Base-by-base conservation (phyloP, 1,140 invertebrate genomes). In the Drepana arcuata region DNA sequence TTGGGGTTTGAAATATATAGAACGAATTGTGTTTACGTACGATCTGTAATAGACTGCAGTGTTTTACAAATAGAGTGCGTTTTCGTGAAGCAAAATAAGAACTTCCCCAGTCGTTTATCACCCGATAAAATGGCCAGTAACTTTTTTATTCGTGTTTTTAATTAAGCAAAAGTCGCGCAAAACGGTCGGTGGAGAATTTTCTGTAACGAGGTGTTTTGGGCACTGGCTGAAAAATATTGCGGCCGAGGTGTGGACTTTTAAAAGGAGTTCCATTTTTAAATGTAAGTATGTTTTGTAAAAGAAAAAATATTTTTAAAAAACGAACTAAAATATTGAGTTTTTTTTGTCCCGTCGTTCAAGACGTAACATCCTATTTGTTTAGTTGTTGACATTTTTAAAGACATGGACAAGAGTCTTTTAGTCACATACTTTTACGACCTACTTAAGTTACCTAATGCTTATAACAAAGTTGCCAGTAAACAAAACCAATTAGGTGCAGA, bases 61-160 rank as follows among this genome's bases (percentile, higher is more conserved):
- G 2, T 13, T 7, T 10, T 31, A 5, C 7, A 0, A 15, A 31
- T 54, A 63, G 27, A 43, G 52, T 52, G 47, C 39, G 36, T 55
- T 64, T 62, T 60, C 18, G 18, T n/a, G n/a, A n/a, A n/a, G n/a
- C n/a, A n/a, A n/a, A n/a, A n/a, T n/a, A n/a, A n/a, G n/a, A n/a
- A n/a, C n/a, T n/a, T n/a, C 25, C 44, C 44, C 36, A 33, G 48
- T 40, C 55, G 65, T 77, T 62, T 62, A 77, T 77, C 72, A 77
- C 65, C 49, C 54, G 65, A 71, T 72, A 77, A 77, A 73, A 70
- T 48, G 46, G 61, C 42, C 49, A 44, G 57, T 59, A 59, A 58
- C 48, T 61, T 67, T 75, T 77, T 77, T 77, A 73, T 72, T 68
- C 56, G 56, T 62, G 57, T 70, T 73, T 77, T 77, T 77, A 77